Conservation (phyloP, 2,797 vertebrate genomes). For the Lagorchestes hirsutus region DNA sequence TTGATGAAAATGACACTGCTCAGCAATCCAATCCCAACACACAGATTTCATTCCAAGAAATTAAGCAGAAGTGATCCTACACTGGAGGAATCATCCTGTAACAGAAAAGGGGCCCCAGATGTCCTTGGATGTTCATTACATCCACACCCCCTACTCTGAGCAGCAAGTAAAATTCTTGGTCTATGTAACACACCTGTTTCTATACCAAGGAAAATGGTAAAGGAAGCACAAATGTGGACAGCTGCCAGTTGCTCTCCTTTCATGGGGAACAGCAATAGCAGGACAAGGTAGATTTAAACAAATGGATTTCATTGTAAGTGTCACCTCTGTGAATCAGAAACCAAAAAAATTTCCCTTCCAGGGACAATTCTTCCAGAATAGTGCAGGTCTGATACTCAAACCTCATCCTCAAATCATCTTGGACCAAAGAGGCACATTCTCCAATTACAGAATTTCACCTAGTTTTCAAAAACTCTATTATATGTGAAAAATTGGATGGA, state of each 20-base stretch:
- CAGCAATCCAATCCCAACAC: conserved; percentile 76
- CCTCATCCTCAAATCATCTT: background rate
- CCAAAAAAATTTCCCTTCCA: conserved; percentile 3
- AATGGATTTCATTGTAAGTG: conserved; percentile 32
- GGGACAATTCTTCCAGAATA: background rate
- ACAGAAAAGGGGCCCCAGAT: conserved; percentile 55
- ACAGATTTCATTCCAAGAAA: conserved; percentile 72
- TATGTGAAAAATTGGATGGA: background rate
- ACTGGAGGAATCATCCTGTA: conserved; percentile 73
- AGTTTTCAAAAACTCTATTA: background rate
- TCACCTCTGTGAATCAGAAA: conserved; percentile 43
- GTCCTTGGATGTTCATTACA: background rate
- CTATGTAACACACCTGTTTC: background rate
- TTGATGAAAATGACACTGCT: conserved; percentile 69
- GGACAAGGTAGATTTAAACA: background rate
- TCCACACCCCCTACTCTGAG: background rate
- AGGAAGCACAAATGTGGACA: background rate
- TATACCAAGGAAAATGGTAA: background rate
- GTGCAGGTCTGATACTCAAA: background rate
- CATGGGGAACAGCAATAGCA: conserved; percentile 30
- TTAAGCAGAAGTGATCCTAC: conserved; percentile 78
- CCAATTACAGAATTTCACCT: background rate
- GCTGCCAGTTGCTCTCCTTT: conserved; percentile 25
- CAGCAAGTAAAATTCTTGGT: background rate
- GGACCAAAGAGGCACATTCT: background rate